phyloP scores from a whole-genome alignment of 2,113 vertebrate species.

The Uria lomvia region DNA sequence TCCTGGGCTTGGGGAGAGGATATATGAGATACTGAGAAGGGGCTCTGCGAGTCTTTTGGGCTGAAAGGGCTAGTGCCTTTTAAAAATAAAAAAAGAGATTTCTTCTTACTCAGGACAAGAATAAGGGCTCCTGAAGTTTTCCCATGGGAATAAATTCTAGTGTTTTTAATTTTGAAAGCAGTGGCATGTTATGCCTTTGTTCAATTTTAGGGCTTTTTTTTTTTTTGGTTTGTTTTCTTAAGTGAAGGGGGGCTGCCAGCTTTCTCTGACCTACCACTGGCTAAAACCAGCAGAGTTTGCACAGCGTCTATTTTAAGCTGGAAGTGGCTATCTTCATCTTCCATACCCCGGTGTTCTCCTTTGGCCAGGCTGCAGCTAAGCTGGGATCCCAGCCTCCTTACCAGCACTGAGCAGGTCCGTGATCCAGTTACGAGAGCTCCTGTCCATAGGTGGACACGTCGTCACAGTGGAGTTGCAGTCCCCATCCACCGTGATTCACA shows the following conservation, averaged over 20 bases:
- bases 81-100: neutral
- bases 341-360: neutral
- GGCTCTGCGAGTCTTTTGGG: neutral
- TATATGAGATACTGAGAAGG: accelerated
- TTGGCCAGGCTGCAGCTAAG: neutral
- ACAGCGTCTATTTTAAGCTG: neutral
- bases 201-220: neutral
- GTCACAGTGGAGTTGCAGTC: accelerated
- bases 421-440: accelerated
- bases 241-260: neutral
- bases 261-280: neutral
- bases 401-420: neutral
- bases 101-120: neutral
- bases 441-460: accelerated
- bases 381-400: neutral
- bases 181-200: neutral
- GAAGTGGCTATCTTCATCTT: neutral
- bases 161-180: neutral
- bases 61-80: neutral
- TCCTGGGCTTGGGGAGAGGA: neutral
- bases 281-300: neutral
- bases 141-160: neutral
- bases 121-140: neutral
- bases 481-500: neutral
- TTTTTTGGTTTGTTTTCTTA: neutral